Conservation (phyloP, 2,113 vertebrate species). For the Halcyon malimbica region DNA sequence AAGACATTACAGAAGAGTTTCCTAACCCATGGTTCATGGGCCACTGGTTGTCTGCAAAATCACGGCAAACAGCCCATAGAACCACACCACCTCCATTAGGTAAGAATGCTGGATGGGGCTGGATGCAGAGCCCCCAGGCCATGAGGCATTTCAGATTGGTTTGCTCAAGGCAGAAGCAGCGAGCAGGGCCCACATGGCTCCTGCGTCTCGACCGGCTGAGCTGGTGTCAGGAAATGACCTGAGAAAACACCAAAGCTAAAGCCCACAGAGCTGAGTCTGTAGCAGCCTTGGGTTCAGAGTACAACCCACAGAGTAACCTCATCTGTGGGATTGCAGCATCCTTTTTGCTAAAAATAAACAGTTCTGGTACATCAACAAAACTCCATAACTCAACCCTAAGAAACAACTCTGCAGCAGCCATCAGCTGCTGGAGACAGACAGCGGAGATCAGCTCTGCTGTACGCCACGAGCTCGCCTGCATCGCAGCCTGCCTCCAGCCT, state of each 20-base stretch:
- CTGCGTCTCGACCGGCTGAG: rapidly evolving
- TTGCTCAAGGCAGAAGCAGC: neutral
- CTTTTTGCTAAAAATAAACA: neutral
- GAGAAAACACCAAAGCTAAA: neutral
- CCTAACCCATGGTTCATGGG: neutral
- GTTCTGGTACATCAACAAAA: neutral
- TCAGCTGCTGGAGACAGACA: neutral
- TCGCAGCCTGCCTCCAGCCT: neutral
- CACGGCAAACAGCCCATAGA: neutral
- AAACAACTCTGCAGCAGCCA: neutral
- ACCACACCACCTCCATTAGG: rapidly evolving
- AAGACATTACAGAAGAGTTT: neutral
- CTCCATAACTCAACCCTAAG: neutral
- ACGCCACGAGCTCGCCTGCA: neutral
- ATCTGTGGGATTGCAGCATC: neutral
- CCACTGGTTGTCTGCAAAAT: neutral
- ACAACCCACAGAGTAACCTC: neutral
- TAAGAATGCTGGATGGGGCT: neutral
- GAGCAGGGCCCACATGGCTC: rapidly evolving
- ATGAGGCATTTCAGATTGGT: rapidly evolving
- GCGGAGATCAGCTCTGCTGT: neutral
- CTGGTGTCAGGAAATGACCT: neutral
- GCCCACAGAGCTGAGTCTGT: neutral
- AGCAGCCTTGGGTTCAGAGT: neutral
- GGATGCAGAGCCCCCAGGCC: neutral